Base-by-base conservation (phyloP, 2,113 vertebrate species). In the Rhinoderma darwinii region DNA sequence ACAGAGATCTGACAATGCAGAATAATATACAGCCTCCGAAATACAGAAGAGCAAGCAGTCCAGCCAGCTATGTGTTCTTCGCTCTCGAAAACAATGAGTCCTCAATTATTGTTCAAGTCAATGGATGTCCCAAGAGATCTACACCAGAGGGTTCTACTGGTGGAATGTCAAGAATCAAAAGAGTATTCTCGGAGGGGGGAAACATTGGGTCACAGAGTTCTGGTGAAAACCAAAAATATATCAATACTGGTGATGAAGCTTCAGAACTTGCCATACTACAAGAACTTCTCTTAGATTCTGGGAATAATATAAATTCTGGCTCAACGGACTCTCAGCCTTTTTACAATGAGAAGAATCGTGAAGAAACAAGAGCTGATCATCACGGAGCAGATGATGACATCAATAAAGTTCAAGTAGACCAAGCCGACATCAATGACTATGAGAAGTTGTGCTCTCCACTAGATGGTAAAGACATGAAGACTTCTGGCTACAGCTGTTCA, bases 1-100 rank as follows among this genome's bases (percentile, higher is more conserved):
- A 25, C 30, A 37, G 7, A 59, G 20, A 76, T 59, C 35, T 20
- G 30, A 47, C 50, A 18, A 72, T 30, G 32, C 74, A 68, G 59
- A 51, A 37, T 25, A 47, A 27, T 8, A 63, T 39, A 15, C 56
- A 54, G 32, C 10, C 17, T 17, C 32, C 25, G 20, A 43, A 80
- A 43, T 32, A 43, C 47, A 51, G 63, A 6, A 72, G 44, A 41
- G 76, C 63, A 22, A 54, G 63, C 44, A 86, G 51, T 72, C 84
- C 84, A 35, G 63, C 41, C 27, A 30, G 84, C 32, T 86, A 72
- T 54, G 32, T 86, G 35, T 86, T 72, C 47, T 86, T 86, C n/a
- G 70, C 84, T 27, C 27, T 22, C 56, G 84, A 86, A 50, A 78
- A n/a, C 30, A 44, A 78, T 39, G 59, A 51, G 10, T 59, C 70